Percentiles rank a stretch among this genome's conserved stretches.
These are phyloP conservation scores for Chiloscyllium plagiosum DNA, from an alignment of 2,113 vertebrate species.

Conservation along the genomic window DNA sequence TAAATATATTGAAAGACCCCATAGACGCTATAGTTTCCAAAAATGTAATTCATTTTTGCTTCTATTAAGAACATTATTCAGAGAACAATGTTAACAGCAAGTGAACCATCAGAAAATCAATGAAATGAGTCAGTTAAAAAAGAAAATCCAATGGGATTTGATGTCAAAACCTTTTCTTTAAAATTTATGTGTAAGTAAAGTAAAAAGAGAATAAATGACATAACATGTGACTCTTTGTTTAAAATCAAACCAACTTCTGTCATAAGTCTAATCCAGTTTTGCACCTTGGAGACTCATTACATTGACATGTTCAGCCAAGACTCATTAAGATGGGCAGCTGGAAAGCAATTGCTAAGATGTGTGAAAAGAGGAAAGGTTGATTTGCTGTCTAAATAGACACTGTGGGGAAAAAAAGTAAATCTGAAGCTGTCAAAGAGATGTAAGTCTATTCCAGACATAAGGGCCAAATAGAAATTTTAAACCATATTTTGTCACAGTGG, in stretches of 20 bases:
- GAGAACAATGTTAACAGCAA: neutral
- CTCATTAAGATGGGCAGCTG: slow-evolving; percentile 32
- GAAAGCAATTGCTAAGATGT: neutral
- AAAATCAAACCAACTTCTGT: neutral
- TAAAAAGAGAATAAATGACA: slow-evolving; percentile 14
- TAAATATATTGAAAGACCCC: neutral
- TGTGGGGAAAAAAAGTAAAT: slow-evolving; percentile 1
- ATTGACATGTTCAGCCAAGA: neutral
- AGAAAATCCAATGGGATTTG: neutral
- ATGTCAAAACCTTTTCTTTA: slow-evolving; percentile 25
- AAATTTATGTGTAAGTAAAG: neutral
- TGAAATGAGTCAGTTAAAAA: slow-evolving; percentile 2
- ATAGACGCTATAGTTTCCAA: neutral
- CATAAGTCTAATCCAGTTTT: slow-evolving; percentile 10
- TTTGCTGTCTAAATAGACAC: slow-evolving; percentile 6
- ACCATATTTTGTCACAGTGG: too few relatives aligned
- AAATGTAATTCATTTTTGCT: neutral
- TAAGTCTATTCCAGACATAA: neutral
- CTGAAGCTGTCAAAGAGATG: slow-evolving; percentile 14
- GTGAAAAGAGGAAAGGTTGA: slow-evolving; percentile 16
- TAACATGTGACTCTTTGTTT: neutral
- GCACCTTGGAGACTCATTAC: slow-evolving; percentile 24
- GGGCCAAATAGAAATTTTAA: neutral
- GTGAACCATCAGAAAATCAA: slow-evolving; percentile 7
- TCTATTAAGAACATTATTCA: neutral